Evolutionary conservation across 2,797 vertebrate species (phyloP), one percentile per base, ranked within the genome.

Genomic region (Pogonophryne albipinna): DNA sequence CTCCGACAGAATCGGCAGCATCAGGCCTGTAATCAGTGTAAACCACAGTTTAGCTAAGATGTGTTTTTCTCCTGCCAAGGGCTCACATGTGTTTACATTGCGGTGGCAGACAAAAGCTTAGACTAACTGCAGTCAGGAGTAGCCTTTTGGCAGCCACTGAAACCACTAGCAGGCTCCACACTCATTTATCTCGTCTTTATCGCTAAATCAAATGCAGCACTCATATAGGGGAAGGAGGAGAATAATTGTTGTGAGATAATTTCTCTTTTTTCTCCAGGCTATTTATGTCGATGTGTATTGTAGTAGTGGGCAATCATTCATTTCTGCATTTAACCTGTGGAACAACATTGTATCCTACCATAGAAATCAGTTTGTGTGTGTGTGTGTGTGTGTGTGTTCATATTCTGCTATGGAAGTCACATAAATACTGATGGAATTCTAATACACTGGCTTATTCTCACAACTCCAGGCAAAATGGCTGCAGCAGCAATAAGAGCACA

Each of bases 171-270:
- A 82, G 92, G 91, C 96, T 95, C 95, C 91, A 89, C 91, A 82
- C 85, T 93, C 94, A 95, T 97, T 96, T 96, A 97, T 97, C 96
- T 96, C 91, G 80, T 95, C 94, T 96, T 95, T 96, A 96, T 97
- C 96, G 92, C 92, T 92, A 94, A 95, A 97, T 98, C 93, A 90
- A 95, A 96, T 90, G 90, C 91, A 84, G 94, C 88, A 82, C 93
- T 94, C 93, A 89, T 4, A 23, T 23, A 94, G 89, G 76, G 86
- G 87, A 95, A 94, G 90, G 90, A 93, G 90, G 91, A 89, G 93
- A 93, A 91, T 94, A 94, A 96, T 96, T 96, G 94, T 95, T 95
- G 96, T 94, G 93, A 91, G 93, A 92, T 94, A 94, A 96, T 94
- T 94, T 91, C 89, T 94, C 75, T 95, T 89, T 88, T 78, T 85